phyloP scores from a whole-genome alignment of 1,140 invertebrate species.

The Euschistus heros region DNA sequence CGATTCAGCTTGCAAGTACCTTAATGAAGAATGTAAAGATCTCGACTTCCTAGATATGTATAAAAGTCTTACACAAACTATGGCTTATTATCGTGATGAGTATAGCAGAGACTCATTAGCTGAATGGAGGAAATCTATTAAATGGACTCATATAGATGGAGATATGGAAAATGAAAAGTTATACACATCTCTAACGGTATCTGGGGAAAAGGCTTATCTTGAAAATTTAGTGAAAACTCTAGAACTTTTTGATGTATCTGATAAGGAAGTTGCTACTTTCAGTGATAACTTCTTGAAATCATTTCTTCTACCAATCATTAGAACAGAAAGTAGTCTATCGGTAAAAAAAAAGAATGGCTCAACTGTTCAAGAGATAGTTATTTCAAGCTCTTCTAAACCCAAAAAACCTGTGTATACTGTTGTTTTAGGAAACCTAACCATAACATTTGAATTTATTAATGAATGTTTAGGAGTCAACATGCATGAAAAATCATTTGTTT shows the following conservation, averaged over 20 bases:
- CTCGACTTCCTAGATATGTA: conserved; percentile 21
- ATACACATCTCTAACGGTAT: neutral
- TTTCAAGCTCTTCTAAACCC: neutral
- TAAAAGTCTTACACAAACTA: conserved; percentile 6
- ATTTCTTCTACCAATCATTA: conserved; percentile 21
- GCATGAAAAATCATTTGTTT: conserved; percentile 43
- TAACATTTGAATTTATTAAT: conserved; percentile 26
- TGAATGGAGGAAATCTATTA: conserved; percentile 17
- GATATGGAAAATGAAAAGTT: conserved; percentile 10
- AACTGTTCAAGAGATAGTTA: neutral
- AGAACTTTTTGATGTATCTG: conserved; percentile 17
- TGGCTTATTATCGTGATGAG: neutral
- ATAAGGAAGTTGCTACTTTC: conserved; percentile 21
- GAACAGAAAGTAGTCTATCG: neutral
- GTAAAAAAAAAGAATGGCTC: neutral
- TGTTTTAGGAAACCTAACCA: conserved; percentile 21
- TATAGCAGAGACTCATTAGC: conserved; percentile 14
- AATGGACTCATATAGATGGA: conserved; percentile 12
- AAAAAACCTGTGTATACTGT: conserved; percentile 16
- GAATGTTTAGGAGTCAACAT: conserved; percentile 34
- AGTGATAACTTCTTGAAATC: conserved; percentile 11
- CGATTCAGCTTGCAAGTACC: neutral
- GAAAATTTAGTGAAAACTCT: conserved; percentile 23
- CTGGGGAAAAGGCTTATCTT: neutral
- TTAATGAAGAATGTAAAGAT: conserved; percentile 4